Evolutionary conservation across 2,888 invertebrate genomes (phyloP).

Genomic region (Copidosoma aretas): DNA sequence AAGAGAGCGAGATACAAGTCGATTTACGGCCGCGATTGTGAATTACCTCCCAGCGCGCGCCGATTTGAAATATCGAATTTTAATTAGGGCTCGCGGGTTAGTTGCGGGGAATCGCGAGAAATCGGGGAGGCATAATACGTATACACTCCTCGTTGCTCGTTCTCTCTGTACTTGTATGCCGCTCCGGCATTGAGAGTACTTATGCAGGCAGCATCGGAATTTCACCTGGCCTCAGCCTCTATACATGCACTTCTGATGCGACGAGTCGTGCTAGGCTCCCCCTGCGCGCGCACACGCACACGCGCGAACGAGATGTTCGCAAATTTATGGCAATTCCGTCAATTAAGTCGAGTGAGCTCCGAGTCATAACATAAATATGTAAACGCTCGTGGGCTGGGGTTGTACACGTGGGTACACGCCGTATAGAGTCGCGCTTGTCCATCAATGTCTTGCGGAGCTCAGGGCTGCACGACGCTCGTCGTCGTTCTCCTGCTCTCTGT

Average conservation of each 20-base stretch:
- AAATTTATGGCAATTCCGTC: slow-evolving; percentile 62
- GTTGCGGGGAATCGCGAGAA: slow-evolving; percentile 8
- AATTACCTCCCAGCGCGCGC: slow-evolving; percentile 26
- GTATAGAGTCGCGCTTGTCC: slow-evolving; percentile 61
- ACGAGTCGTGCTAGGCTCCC: background rate
- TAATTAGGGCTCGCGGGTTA: slow-evolving; percentile 24
- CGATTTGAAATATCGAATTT: slow-evolving; percentile 15
- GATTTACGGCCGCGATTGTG: slow-evolving; percentile 20
- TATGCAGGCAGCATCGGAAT: slow-evolving; percentile 1
- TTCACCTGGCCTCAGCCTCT: slow-evolving; percentile 32
- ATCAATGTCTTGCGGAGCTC: slow-evolving; percentile 57
- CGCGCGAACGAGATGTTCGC: slow-evolving; percentile 53
- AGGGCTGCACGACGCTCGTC: no score
- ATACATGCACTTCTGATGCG: no score
- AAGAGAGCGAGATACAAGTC: slow-evolving; percentile 28
- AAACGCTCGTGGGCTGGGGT: slow-evolving; percentile 49
- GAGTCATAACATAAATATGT: slow-evolving; percentile 62
- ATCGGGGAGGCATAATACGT: no score
- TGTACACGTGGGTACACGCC: slow-evolving; percentile 49
- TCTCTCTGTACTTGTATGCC: slow-evolving; percentile 16
- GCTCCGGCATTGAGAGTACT: background rate
- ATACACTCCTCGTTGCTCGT: no score
- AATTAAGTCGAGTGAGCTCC: slow-evolving; percentile 59
- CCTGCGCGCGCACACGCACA: slow-evolving; percentile 14
- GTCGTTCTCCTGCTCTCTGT: no score